Evolutionary conservation across 2,113 vertebrate species (phyloP).

Genomic region (Anolis carolinensis): DNA sequence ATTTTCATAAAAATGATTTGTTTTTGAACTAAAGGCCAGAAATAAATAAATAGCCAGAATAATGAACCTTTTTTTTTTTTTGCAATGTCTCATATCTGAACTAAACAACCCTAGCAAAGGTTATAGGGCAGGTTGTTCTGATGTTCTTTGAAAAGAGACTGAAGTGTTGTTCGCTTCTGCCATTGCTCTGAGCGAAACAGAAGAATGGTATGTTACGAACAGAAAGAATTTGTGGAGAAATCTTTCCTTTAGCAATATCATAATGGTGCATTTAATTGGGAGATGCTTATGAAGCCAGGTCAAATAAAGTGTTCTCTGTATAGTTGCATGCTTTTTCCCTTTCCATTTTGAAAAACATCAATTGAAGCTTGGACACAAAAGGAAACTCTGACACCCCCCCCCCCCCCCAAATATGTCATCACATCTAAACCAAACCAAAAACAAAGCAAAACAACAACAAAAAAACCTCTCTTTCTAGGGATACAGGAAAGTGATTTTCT

Average conservation of each 20-base stretch:
- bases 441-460: constrained; percentile 26
- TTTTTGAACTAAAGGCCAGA: constrained; percentile 16
- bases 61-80: constrained; percentile 7
- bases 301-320: neutral
- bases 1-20: neutral
- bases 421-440: neutral
- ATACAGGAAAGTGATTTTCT: neutral
- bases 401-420: constrained; percentile 46
- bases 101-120: neutral
- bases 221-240: constrained; percentile 38
- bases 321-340: constrained; percentile 24
- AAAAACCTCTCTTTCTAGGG: constrained; percentile 4
- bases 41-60: neutral
- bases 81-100: constrained; percentile 3
- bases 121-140: no score
- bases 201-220: neutral
- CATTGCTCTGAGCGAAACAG: constrained; percentile 11
- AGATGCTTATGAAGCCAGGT: constrained; percentile 35
- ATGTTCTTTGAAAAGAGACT: constrained; percentile 10
- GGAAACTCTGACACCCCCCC: constrained; percentile 31
- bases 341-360: constrained; percentile 46
- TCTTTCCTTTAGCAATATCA: constrained; percentile 28
- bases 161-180: constrained; percentile 35
- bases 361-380: constrained; percentile 23
- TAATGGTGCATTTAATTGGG: constrained; percentile 38